Evolutionary conservation across 2,797 vertebrate species (phyloP).

Genomic region (Apodemus agrarius): DNA sequence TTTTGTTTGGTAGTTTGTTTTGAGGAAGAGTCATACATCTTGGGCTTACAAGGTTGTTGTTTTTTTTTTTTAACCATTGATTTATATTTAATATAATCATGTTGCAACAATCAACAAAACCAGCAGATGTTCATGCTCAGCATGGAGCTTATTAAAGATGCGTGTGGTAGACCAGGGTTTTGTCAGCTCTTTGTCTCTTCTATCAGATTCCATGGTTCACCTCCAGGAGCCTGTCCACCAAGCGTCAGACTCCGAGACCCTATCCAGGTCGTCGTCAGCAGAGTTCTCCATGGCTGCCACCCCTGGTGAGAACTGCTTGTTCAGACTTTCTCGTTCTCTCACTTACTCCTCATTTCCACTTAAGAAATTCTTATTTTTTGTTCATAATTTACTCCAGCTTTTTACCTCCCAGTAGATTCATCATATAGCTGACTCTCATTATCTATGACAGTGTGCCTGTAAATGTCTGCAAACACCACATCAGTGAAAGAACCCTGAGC

Average conservation of each 20-base stretch:
- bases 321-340: constrained; percentile 5
- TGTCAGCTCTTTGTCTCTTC: constrained; percentile 49
- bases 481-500: neutral
- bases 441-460: neutral
- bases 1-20: neutral
- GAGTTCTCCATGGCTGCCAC: constrained; percentile 85
- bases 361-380: neutral
- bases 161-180: neutral
- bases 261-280: constrained; percentile 84
- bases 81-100: neutral
- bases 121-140: constrained; percentile 1
- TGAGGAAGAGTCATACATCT: neutral
- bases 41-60: neutral
- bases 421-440: neutral
- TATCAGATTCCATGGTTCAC: constrained; percentile 93
- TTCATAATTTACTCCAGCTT: neutral
- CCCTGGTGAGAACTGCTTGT: constrained; percentile 87
- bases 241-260: constrained; percentile 89
- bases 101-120: neutral
- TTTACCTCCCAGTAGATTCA: constrained; percentile 29
- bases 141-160: neutral
- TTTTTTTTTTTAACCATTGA: neutral
- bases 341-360: constrained; percentile 2
- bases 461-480: neutral
- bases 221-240: constrained; percentile 90